Percentiles rank a stretch among this genome's conserved stretches.
These are phyloP conservation scores for Pomacea maculata DNA, from an alignment of 1,140 invertebrate genomes.

Conservation along the genomic window DNA sequence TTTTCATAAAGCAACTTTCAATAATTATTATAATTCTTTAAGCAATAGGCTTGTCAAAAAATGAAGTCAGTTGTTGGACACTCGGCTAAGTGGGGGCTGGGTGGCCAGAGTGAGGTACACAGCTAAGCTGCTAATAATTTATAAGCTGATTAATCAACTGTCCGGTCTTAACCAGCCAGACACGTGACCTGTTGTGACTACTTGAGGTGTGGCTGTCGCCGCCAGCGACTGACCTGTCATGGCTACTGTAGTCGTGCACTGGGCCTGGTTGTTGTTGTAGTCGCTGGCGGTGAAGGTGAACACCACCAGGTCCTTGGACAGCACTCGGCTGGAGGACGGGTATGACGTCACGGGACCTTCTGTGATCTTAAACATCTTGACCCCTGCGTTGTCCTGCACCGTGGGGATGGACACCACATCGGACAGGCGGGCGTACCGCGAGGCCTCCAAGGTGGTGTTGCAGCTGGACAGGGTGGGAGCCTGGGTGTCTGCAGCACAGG, in stretches of 20 bases:
- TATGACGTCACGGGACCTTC: not conserved
- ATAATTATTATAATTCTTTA: too few relatives aligned
- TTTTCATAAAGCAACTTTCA: too few relatives aligned
- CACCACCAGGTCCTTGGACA: slow-evolving; percentile 13
- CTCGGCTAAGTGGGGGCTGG: too few relatives aligned
- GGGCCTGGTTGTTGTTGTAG: slow-evolving; percentile 11
- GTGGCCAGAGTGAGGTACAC: too few relatives aligned
- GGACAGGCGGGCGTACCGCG: slow-evolving; percentile 11
- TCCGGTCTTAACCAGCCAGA: too few relatives aligned
- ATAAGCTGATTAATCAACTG: too few relatives aligned
- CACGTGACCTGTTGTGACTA: too few relatives aligned
- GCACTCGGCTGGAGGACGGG: slow-evolving; percentile 10
- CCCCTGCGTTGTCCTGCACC: slow-evolving; percentile 28
- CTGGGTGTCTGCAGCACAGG: slow-evolving; percentile 28
- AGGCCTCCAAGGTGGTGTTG: slow-evolving; percentile 12
- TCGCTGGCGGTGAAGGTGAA: slow-evolving; percentile 32
- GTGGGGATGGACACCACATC: slow-evolving; percentile 20
- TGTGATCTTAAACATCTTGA: slow-evolving; percentile 10
- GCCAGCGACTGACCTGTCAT: slow-evolving; percentile 30
- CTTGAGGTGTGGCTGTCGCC: not conserved
- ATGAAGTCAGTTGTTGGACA: too few relatives aligned
- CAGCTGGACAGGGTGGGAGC: slow-evolving; percentile 28
- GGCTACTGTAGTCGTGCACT: slow-evolving; percentile 22
- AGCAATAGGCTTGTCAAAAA: too few relatives aligned
- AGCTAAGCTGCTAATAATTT: too few relatives aligned